Base-by-base conservation (phyloP, 2,113 vertebrate genomes). In the Balaeniceps rex region DNA sequence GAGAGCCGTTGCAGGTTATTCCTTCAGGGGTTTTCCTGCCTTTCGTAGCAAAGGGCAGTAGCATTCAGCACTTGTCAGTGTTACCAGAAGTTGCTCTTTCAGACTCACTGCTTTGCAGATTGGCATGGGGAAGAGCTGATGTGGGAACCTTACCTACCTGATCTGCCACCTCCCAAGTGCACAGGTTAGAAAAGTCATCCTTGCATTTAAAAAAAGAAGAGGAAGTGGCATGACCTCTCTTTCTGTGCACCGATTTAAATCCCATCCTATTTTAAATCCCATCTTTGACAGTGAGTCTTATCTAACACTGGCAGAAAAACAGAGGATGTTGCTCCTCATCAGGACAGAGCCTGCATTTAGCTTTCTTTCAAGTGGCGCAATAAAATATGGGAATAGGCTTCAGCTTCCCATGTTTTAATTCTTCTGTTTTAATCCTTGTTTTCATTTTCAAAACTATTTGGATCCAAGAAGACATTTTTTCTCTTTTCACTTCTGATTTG, bases 401-500 rank as follows among this genome's bases (percentile, higher is more conserved):
- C 28, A 65, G 87, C 84, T 90, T 96, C 90, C 63, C 82, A 49
- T 96, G 83, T 97, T 96, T 97, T 88, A 95, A 66, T 88, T 93
- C 63, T 92, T 85, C 93, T 90, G 84, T 95, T 97, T 95, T 91
- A 91, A 87, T 95, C 93, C 58, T 74, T 93, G 84, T 96, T 98
- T 97, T 97, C 61, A 92, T 97, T 97, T 96, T 85, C 16, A 0
- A 87, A 97, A 51, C 55, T 87, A 34, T 96, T 95, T 97, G 96
- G 81, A 91, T 93, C 54, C 1, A 14, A 94, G 63, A 55, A 77
- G 76, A n/a, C 75, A 31, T 88, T 95, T 95, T 89, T 90, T 88
- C 57, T 52, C 84, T 83, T 96, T 60, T 86, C 74, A 81, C 60
- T 95, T 95, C 92, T 92, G 79, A 85, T 97, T 91, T 94, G 90